Base-by-base conservation (phyloP, 1,140 invertebrate species). In the Drosophila subpulchrella region DNA sequence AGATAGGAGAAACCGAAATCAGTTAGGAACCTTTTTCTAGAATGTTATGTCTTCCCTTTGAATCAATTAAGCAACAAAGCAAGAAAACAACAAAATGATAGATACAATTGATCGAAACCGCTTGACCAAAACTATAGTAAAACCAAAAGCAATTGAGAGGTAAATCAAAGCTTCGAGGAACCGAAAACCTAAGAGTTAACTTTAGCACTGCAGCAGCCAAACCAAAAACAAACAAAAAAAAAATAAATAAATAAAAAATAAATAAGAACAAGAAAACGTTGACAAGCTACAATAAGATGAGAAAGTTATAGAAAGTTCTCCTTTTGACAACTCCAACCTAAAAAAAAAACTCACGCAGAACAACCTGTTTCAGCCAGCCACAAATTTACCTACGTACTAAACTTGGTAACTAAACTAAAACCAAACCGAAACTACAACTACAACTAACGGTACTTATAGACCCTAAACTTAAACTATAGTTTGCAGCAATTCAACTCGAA, bases 11-110 rank as follows among this genome's bases (percentile, higher is more conserved):
- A 71, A 75, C 71, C 41, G 68, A 85, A 82, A 86, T 88, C 83
- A 88, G 72, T 88, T 77, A 88, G 61, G 81, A 89, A 75, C 73
- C 76, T 82, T 88, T 88, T 88, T 88, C 79, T 88, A 88, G 83
- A 88, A 88, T 88, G 79, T 88, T 88, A 88, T 88, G 83, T 88
- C 83, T 88, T 88, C 83, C 83, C 83, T 88, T 86, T 88, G 79
- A 83, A 88, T 88, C 83, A 88, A 88, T 88, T 88, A 88, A 77
- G 68, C 57, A 54, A 34, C 2, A 8, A 34, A 74, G 54, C 34
- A 55, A 46, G 2, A 8, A 34, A 74, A 65, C 34, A 55, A 46
- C 46, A 54, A 68, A 32, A 68, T 56, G 63, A 57, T 70, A 57
- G 63, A 70, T 48, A 71, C 63, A 68, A 71, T 70, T 70, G 51